Evolutionary conservation across 1,140 invertebrate genomes (phyloP).

Genomic region (Musca domestica): DNA sequence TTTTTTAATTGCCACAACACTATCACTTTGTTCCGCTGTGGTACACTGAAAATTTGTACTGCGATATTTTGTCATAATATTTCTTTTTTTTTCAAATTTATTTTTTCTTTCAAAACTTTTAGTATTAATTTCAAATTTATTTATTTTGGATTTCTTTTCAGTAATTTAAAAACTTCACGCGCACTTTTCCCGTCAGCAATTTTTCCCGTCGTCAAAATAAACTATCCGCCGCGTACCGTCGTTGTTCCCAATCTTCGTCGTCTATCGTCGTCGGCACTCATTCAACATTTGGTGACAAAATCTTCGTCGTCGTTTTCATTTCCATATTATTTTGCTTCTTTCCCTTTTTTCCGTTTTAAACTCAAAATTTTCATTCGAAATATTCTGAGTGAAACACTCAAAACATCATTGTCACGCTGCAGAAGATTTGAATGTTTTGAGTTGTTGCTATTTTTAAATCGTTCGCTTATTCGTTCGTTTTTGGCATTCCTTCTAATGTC

Average conservation of each 20-base stretch:
- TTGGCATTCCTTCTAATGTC: slow-evolving; percentile 6
- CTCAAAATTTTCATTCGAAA: not conserved
- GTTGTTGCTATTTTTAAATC: slow-evolving; percentile 50
- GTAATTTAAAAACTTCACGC: not conserved
- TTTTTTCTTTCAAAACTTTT: not conserved
- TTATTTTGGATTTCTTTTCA: not conserved
- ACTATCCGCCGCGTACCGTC: not conserved
- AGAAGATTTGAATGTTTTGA: slow-evolving; percentile 27
- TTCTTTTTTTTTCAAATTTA: not conserved
- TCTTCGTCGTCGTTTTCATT: slow-evolving; percentile 30
- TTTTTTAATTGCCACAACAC: slow-evolving; percentile 35
- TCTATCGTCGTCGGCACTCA: slow-evolving; percentile 39
- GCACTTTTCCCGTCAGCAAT: not conserved
- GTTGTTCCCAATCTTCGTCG: not conserved
- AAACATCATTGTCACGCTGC: slow-evolving; percentile 3
- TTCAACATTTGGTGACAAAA: slow-evolving; percentile 49
- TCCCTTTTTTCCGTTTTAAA: not conserved
- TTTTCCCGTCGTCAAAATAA: not conserved
- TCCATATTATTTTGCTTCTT: not conserved
- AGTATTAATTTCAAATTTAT: not conserved
- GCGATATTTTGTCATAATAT: slow-evolving; percentile 6
- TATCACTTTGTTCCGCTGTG: not conserved
- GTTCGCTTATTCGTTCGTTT: slow-evolving; percentile 12
- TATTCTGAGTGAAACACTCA: slow-evolving; percentile 14
- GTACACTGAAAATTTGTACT: not conserved